Evolutionary conservation across 2,113 vertebrate species (phyloP), one percentile per base, ranked within the genome.

Genomic region (Oncorhynchus keta): DNA sequence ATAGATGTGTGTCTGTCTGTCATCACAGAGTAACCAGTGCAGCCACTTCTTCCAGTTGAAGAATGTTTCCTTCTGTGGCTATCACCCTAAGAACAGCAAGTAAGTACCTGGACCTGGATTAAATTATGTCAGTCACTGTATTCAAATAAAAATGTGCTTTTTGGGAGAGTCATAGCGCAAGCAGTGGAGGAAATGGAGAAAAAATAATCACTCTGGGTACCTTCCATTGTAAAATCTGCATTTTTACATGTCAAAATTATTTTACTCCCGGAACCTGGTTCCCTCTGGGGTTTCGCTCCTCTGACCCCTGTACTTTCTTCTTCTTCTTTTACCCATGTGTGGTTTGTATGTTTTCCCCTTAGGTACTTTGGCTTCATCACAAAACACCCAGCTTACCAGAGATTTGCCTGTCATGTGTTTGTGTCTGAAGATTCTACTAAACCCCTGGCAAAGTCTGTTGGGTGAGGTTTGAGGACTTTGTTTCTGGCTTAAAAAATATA

Each of bases 341-440:
- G 55, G 14, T 3, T 0, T 39, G 3, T 83, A 48, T 20, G 78
- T 67, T 76, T 59, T 64, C 22, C 64, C 32, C 64, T 24, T 88
- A 99, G 98, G 85, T 99, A 99, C 94, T 99, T 99, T 85, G 98
- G 98, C 71, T 99, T 99, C 75, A 99, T 99, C 72, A 98, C 97
- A 2, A 99, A 99, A 86, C 98, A 99, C 82, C 98, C 98, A 3
- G 95, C 97, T n/a, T 97, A 99, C 87, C 96, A 99, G 85, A 95
- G 98, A 85, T 99, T 99, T 81, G 97, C 98, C 87, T 99, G 97
- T 84, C 98, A 99, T 0, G 98, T 99, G 73, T 99, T 99, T 16
- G 98, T 99, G 81, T 98, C 98, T 0, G 97, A 99, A 86, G 94
- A 97, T 78, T 97, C 97, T 80, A 99, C 98, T 0, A 99, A 98